Base-by-base conservation (phyloP, 1,140 invertebrate genomes). In the Akabosia matsudoensis region DNA sequence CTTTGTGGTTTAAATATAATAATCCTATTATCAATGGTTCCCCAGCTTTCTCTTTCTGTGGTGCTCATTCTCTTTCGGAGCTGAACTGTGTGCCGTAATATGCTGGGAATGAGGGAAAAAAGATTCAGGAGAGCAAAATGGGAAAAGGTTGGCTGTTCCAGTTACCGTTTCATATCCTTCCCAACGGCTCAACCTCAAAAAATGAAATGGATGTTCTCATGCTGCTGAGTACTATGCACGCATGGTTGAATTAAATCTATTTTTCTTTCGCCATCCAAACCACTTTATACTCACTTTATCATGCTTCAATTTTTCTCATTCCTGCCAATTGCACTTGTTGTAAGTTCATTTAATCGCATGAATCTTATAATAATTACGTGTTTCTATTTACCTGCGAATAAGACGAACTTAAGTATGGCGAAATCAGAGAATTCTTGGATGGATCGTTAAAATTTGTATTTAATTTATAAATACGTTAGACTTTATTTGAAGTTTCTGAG, bases 261-360 rank as follows among this genome's bases (percentile, higher is more conserved):
- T 61, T 61, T 61, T 61, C 54, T 61, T 61, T 61, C 54, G 18
- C 54, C 54, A 61, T 61, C 54, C 13, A 61, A 61, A 61, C 14
- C 54, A 61, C 54, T 61, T 61, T 61, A 61, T 61, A 4, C 54
- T n/a, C 37, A 45, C 37, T 45, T 45, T 18, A 45, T 45, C 37
- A 45, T 45, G n/a, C n/a, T 18, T 7, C 37, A 7, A 45, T 45
- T 18, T 7, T 18, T 18, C 7, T 45, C 18, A 7, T 45, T 10
- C 37, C 37, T 18, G 37, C 37, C 18, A 45, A 45, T 45, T 45
- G 7, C 37, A 45, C 37, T 18, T 45, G 7, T 45, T 45, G 7
- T 45, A 45, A 45, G 37, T 10, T 10, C 37, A 45, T 18, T 45
- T 18, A n/a, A n/a, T n/a, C n/a, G n/a, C n/a, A n/a, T n/a, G n/a